Conservation (phyloP, 2,113 vertebrate species). For the Tyto alba region DNA sequence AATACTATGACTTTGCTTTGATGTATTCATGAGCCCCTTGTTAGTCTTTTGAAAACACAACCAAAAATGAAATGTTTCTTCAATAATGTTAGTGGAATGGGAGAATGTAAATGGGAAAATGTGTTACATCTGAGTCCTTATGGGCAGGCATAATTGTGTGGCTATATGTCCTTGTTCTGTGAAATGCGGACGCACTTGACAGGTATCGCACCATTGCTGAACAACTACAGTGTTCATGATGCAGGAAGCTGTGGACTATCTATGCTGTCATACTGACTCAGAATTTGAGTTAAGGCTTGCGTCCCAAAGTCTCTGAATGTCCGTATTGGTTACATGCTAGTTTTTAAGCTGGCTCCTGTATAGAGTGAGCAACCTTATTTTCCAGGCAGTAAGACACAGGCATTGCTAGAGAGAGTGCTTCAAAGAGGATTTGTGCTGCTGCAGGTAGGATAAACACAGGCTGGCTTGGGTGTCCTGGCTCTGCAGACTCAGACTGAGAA, state of each 20-base stretch:
- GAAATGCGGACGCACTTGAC: not conserved
- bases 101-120: not conserved
- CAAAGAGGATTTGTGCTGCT: not conserved
- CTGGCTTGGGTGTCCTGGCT: not conserved
- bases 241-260: not conserved
- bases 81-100: not conserved
- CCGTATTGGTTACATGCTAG: rapidly evolving
- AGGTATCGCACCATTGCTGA: not conserved
- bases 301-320: not conserved
- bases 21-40: conserved; percentile 26
- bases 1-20: conserved; percentile 27
- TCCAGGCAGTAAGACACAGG: not conserved
- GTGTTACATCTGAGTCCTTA: not conserved
- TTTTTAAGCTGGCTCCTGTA: not conserved
- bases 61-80: conserved; percentile 42
- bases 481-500: not conserved
- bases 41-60: conserved; percentile 23
- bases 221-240: not conserved
- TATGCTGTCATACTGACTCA: not conserved
- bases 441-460: not conserved
- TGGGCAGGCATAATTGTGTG: not conserved
- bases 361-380: not conserved
- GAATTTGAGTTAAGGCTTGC: not conserved
- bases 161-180: not conserved
- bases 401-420: not conserved